Percentiles rank a stretch among this genome's conserved stretches.
Conservation (phyloP, 2,888 invertebrate species). For the Malthinus flaveolus region DNA sequence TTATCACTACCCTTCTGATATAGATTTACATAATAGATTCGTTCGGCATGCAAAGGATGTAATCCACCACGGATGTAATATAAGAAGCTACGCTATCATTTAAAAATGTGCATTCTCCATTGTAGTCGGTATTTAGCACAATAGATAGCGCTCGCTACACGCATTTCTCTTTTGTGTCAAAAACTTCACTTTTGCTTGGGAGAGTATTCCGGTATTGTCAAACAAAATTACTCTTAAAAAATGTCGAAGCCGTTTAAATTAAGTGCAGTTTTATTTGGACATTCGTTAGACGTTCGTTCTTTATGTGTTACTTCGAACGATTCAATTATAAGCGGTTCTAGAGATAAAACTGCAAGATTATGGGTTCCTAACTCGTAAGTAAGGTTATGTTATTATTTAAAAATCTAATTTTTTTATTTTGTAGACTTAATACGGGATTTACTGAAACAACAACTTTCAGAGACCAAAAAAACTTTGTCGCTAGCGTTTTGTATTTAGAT, state of each 20-base stretch:
- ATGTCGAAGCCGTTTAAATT: conserved; percentile 68
- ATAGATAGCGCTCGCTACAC: too few relatives aligned
- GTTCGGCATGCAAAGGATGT: too few relatives aligned
- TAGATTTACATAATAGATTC: too few relatives aligned
- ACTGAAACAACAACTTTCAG: conserved; percentile 68
- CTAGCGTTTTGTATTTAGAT: conserved; percentile 76
- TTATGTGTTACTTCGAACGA: conserved; percentile 68
- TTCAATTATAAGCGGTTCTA: conserved; percentile 82
- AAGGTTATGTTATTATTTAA: conserved; percentile 13
- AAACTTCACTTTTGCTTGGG: too few relatives aligned
- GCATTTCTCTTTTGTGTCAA: too few relatives aligned
- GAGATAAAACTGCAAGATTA: conserved; percentile 84
- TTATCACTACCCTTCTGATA: too few relatives aligned
- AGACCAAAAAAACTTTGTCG: conserved; percentile 86
- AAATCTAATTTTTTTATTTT: conserved; percentile 34
- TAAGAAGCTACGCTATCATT: too few relatives aligned
- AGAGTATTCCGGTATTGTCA: too few relatives aligned
- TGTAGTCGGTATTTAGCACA: too few relatives aligned
- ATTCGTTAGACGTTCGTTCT: conserved; percentile 84
- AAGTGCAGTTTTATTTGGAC: conserved; percentile 76
- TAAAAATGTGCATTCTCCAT: too few relatives aligned
- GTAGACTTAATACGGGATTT: conserved; percentile 64
- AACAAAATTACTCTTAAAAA: conserved; percentile 22
- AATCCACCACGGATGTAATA: too few relatives aligned
- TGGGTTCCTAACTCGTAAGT: conserved; percentile 79